A percentile compares a stretch with the other conserved stretches of the same genome.
These are phyloP conservation scores for Paramormyrops hopkinsi DNA, from an alignment of 2,797 vertebrate species.

Conservation along the genomic window DNA sequence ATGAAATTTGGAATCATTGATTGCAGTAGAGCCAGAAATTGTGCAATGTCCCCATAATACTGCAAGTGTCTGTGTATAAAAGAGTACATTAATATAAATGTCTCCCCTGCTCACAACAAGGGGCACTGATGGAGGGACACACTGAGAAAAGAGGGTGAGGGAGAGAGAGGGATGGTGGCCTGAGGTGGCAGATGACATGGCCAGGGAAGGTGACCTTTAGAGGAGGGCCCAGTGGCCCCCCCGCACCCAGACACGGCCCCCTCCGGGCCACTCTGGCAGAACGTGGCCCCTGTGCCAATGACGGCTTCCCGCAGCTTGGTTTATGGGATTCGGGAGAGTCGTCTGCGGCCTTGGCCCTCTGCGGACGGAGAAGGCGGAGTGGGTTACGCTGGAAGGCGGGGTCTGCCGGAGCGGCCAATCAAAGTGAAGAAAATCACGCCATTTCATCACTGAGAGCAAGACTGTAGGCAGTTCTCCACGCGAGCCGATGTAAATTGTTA, in stretches of 20 bases:
- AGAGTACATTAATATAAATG: neutral
- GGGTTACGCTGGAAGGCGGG: neutral
- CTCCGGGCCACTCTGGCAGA: neutral
- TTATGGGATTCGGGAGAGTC: neutral
- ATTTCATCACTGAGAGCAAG: neutral
- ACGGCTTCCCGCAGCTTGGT: neutral
- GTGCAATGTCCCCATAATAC: neutral
- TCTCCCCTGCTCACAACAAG: neutral
- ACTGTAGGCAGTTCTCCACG: neutral
- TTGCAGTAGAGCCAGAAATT: neutral
- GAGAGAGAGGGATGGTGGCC: neutral
- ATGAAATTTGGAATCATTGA: neutral
- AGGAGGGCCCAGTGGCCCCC: neutral
- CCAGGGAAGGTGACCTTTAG: conserved; percentile 3
- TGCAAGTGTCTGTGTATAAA: neutral
- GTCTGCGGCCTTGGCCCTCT: neutral
- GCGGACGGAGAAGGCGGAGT: neutral
- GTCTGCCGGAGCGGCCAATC: neutral
- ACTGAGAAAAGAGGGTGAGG: neutral
- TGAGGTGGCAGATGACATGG: conserved; percentile 2
- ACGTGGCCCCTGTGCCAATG: neutral
- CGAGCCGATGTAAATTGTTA: neutral
- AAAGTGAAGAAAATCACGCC: neutral
- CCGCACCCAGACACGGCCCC: neutral
- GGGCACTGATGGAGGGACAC: conserved; percentile 1